These are phyloP conservation scores for Drosophila nannoptera DNA, from an alignment of 1,140 invertebrate genomes.

Conservation along the genomic window DNA sequence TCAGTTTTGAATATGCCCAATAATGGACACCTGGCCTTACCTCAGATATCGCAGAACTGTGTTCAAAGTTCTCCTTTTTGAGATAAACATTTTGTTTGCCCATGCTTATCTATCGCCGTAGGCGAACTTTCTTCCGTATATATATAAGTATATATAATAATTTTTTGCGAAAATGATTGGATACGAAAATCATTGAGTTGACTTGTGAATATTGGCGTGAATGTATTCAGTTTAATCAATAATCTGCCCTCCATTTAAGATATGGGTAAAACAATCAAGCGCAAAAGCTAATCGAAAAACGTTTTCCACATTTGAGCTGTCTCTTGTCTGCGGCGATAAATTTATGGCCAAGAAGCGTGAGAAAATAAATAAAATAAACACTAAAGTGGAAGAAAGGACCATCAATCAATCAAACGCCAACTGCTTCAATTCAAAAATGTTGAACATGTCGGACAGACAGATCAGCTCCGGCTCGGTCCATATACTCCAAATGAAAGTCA, in stretches of 20 bases:
- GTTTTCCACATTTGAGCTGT: constrained; percentile 4
- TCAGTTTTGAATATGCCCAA: background rate
- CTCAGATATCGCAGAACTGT: background rate
- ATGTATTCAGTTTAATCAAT: background rate
- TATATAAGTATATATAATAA: background rate
- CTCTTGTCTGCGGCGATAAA: constrained; percentile 15
- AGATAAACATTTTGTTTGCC: background rate
- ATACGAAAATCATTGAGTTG: too few relatives aligned
- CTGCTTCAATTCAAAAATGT: constrained; percentile 43
- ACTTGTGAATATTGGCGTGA: background rate
- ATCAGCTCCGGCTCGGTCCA: background rate
- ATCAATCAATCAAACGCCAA: constrained; percentile 52
- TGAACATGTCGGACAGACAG: constrained; percentile 27
- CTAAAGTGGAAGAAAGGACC: constrained; percentile 10
- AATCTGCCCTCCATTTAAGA: background rate
- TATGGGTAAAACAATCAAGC: background rate
- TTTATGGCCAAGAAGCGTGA: constrained; percentile 19
- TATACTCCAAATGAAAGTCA: constrained; percentile 14
- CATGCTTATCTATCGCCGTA: background rate
- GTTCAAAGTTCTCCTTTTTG: background rate
- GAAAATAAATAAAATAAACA: constrained; percentile 2
- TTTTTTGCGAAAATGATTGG: too few relatives aligned
- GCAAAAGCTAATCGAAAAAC: background rate
- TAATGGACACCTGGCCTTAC: background rate
- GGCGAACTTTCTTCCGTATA: background rate